These are phyloP conservation scores for Pipistrellus nathusii DNA, from an alignment of 2,797 vertebrate genomes.

Conservation along the genomic window DNA sequence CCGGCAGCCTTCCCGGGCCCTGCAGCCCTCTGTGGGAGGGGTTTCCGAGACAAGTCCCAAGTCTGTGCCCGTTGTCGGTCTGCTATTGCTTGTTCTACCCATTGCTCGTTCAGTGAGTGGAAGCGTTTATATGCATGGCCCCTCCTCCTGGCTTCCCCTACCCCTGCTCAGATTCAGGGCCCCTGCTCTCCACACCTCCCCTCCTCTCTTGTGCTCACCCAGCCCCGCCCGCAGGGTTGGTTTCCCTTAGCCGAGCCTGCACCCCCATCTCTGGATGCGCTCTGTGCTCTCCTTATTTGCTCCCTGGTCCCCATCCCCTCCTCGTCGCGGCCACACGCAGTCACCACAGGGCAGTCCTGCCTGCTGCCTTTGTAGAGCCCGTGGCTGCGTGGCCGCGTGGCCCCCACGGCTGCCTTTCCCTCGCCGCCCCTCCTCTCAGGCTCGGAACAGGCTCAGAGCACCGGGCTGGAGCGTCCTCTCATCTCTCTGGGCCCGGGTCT, in stretches of 20 bases:
- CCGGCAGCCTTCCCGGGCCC: too few species aligned
- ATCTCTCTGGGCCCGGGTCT: neutral
- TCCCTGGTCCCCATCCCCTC: neutral
- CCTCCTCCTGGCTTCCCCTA: too few species aligned
- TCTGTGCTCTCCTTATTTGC: neutral
- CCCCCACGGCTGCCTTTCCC: neutral
- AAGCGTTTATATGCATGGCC: too few species aligned
- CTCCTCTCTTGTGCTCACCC: too few species aligned
- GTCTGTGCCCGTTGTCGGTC: too few species aligned
- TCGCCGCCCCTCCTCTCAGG: neutral
- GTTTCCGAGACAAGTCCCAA: too few species aligned
- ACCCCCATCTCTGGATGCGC: neutral
- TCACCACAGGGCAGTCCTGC: neutral
- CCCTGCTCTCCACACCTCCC: neutral
- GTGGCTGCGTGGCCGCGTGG: neutral
- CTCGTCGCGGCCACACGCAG: too few species aligned
- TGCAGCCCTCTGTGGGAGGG: too few species aligned
- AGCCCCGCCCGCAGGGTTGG: too few species aligned
- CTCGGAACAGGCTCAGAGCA: neutral
- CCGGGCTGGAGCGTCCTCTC: too few species aligned
- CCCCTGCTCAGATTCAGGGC: neutral
- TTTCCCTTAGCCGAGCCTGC: neutral
- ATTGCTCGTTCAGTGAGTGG: too few species aligned
- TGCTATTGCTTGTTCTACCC: too few species aligned
- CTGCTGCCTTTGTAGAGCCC: neutral